A percentile compares a stretch with the other conserved stretches of the same genome.
Conservation (phyloP, 2,797 vertebrate species). For the Tokudaia tokunoshimensis region DNA sequence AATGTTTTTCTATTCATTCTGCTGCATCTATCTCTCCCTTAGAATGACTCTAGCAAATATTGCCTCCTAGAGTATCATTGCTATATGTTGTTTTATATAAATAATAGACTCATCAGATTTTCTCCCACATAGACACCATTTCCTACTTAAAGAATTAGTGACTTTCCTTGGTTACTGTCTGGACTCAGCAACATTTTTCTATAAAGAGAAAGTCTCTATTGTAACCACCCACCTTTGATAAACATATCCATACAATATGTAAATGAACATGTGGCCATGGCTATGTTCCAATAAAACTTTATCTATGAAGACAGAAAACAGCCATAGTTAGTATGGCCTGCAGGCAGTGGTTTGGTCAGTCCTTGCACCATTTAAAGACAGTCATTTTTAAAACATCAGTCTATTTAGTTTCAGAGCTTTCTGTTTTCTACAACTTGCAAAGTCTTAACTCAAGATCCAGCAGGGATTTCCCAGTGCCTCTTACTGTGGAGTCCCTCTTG, state of each 20-base stretch:
- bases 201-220: neutral
- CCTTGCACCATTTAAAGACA: neutral
- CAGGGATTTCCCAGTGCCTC: neutral
- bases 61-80: neutral
- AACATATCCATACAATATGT: neutral
- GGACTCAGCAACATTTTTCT: neutral
- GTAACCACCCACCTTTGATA: neutral
- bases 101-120: neutral
- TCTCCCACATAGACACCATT: neutral
- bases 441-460: neutral
- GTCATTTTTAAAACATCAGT: slow-evolving; percentile 22
- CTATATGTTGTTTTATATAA: neutral
- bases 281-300: slow-evolving; percentile 45
- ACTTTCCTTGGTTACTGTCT: slow-evolving; percentile 44
- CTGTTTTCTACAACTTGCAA: slow-evolving; percentile 22
- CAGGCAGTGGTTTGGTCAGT: neutral
- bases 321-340: neutral
- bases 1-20: slow-evolving; percentile 15
- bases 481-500: neutral
- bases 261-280: slow-evolving; percentile 18
- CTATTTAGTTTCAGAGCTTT: slow-evolving; percentile 20
- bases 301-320: slow-evolving; percentile 20
- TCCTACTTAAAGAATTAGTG: slow-evolving; percentile 45
- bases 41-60: neutral
- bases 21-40: neutral